Evolutionary conservation across 2,113 vertebrate genomes (phyloP).

Genomic region (Dromiciops gliroides): DNA sequence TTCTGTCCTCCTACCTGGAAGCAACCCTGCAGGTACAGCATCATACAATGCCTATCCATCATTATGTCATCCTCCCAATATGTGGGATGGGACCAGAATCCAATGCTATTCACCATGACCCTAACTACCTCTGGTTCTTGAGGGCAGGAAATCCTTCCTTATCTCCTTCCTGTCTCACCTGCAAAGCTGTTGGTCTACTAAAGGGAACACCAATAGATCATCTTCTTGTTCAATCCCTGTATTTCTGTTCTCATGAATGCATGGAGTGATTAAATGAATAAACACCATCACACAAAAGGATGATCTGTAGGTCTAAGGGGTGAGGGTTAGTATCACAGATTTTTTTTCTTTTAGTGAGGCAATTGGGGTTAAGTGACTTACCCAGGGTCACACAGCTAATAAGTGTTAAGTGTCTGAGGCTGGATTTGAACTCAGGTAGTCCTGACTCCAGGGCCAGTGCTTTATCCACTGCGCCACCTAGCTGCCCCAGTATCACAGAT

Average conservation of each 20-base stretch:
- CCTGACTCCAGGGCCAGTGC: no score
- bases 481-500: not conserved
- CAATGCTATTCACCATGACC: not conserved
- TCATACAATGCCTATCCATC: conserved; percentile 52
- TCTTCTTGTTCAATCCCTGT: not conserved
- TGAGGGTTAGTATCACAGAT: not conserved
- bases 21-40: conserved; percentile 1
- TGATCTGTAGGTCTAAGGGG: not conserved
- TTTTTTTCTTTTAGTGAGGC: no score
- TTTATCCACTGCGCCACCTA: no score
- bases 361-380: no score
- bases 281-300: not conserved
- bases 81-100: not conserved
- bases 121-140: not conserved
- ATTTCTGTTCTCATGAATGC: not conserved
- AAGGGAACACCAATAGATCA: not conserved
- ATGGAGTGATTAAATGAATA: not conserved
- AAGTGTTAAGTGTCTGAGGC: no score
- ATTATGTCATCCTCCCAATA: conserved; percentile 34
- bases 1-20: not conserved
- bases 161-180: not conserved
- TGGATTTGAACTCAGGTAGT: no score
- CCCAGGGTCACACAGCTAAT: no score
- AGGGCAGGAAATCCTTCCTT: not conserved
- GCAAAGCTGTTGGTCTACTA: not conserved